Percentiles rank a stretch among this genome's conserved stretches.
Conservation (phyloP, 2,797 vertebrate genomes). For the Manis javanica region DNA sequence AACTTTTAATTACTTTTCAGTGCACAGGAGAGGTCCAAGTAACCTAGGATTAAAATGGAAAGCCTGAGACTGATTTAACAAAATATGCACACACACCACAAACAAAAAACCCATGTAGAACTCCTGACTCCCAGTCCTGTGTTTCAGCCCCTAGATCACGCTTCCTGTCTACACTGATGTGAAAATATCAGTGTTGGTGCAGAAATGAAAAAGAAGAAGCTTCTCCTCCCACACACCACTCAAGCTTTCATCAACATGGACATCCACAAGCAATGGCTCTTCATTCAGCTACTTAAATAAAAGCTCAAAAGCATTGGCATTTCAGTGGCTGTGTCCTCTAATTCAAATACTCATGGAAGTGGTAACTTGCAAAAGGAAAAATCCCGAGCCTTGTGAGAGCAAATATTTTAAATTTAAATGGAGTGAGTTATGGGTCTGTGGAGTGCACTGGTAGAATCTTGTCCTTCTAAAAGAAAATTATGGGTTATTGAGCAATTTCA, state of each 20-base stretch:
- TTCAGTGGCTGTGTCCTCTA: constrained; percentile 19
- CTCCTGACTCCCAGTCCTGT: constrained; percentile 36
- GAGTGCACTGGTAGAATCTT: not conserved
- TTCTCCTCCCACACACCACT: not conserved
- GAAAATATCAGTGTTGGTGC: constrained; percentile 10
- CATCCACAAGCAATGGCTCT: not conserved
- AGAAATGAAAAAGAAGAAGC: constrained; percentile 63
- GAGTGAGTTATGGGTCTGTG: not conserved
- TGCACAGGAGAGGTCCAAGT: not conserved
- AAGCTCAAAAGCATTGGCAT: not conserved
- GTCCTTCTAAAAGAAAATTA: constrained; percentile 38
- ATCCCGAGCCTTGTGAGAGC: not conserved
- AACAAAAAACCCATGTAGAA: not conserved
- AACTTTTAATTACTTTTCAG: not conserved
- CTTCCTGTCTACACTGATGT: constrained; percentile 27
- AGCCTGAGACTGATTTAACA: not conserved
- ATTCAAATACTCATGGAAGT: not conserved
- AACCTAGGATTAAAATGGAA: not conserved
- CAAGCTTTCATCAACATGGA: not conserved
- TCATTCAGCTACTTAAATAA: not conserved
- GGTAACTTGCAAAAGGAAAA: constrained; percentile 5
- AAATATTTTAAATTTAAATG: constrained; percentile 3
- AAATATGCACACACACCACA: not conserved
- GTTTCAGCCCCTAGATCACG: not conserved
- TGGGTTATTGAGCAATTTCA: constrained; percentile 64